Evolutionary conservation across 1,140 invertebrate species (phyloP).

Genomic region (Chionoecetes opilio): DNA sequence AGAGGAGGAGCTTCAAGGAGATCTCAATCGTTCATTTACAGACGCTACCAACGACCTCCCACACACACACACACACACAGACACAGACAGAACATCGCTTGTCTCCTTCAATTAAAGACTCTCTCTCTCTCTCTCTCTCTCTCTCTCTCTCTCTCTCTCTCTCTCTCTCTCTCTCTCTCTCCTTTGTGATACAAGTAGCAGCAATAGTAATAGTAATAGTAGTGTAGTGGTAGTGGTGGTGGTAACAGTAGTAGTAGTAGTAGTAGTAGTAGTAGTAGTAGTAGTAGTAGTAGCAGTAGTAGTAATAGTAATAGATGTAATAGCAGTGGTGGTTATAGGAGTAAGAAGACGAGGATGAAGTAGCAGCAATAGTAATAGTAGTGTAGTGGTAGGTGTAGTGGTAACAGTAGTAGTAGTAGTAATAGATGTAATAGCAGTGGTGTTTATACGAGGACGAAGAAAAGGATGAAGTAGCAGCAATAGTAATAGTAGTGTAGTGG

Average conservation of each 20-base stretch:
- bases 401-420: too few species aligned
- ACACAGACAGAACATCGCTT: background rate
- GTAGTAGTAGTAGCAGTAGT: too few species aligned
- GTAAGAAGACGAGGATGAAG: too few species aligned
- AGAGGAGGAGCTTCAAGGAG: background rate
- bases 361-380: too few species aligned
- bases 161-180: background rate
- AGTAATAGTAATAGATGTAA: too few species aligned
- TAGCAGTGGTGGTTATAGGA: too few species aligned
- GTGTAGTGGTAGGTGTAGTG: too few species aligned
- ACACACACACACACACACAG: constrained; percentile 6
- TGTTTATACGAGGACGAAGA: too few species aligned
- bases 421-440: too few species aligned
- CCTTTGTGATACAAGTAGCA: background rate
- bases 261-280: too few species aligned
- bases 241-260: background rate
- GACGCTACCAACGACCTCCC: background rate
- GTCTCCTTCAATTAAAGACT: constrained; percentile 9
- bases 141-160: constrained; percentile 32
- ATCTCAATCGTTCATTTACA: constrained; percentile 5
- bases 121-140: background rate
- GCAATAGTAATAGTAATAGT: background rate
- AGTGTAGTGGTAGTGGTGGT: background rate
- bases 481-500: too few species aligned
- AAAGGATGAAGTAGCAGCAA: too few species aligned